Percentiles rank a stretch among this genome's conserved stretches.
Evolutionary conservation across 1,140 invertebrate genomes (phyloP).

Genomic region (Leptopilina boulardi): DNA sequence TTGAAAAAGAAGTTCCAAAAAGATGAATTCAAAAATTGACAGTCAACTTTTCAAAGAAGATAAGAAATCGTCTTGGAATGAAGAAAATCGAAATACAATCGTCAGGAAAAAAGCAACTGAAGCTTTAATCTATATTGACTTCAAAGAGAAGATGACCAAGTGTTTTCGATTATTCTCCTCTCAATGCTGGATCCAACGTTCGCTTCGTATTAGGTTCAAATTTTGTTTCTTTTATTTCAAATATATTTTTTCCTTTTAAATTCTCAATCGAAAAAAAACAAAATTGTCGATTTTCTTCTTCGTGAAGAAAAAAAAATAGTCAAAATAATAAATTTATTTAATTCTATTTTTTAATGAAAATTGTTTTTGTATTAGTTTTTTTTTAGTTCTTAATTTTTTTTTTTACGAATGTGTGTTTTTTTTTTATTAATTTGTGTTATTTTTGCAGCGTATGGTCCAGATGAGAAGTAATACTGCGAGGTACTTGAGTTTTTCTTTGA

Average conservation of each 20-base stretch:
- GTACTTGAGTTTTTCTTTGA: neutral
- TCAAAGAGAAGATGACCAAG: constrained; percentile 9
- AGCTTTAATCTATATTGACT: neutral
- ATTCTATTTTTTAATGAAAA: too few species aligned
- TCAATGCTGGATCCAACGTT: neutral
- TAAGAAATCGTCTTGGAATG: neutral
- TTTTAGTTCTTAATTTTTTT: too few species aligned
- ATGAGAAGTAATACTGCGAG: neutral
- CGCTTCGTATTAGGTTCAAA: neutral
- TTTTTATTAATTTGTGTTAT: neutral
- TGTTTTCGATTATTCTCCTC: neutral
- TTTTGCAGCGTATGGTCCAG: neutral
- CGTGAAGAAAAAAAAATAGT: too few species aligned
- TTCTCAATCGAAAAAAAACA: neutral
- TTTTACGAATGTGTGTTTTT: neutral
- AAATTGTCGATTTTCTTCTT: too few species aligned
- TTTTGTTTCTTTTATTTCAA: neutral
- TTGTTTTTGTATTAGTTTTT: too few species aligned
- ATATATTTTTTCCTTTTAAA: neutral
- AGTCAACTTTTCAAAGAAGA: neutral
- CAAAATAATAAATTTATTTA: too few species aligned
- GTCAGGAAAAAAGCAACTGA: neutral
- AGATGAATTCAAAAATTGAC: neutral
- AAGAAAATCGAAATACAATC: neutral
- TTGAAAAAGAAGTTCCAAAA: too few species aligned